Base-by-base conservation (phyloP, 1,140 invertebrate genomes). In the Spodoptera litura region DNA sequence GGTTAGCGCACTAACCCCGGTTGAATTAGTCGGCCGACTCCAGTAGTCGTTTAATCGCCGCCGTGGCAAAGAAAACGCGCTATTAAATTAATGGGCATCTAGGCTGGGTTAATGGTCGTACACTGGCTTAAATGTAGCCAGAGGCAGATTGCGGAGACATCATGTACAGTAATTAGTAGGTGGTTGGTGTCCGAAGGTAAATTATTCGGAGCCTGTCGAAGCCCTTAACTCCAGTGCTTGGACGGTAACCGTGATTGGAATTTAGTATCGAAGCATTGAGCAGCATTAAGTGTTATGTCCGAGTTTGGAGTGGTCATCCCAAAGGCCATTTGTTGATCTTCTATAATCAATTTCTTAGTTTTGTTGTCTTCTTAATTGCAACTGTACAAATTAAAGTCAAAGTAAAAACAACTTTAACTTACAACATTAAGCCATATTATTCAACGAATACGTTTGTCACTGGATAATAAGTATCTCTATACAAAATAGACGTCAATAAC, bases 111-210 rank as follows among this genome's bases (percentile, higher is more conserved):
- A 83, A 81, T 80, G 78, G 81, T 58, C 58, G 73, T 62, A 70
- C 74, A 77, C 78, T 77, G 58, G 78, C 80, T 83, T 84, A 81
- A 10, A 31, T 38, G 75, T 73, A 66, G 72, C 64, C 73, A 58
- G 59, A 81, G 76, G 85, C 82, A 80, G 79, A 88, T 85, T 83
- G 84, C 70, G 72, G 82, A 84, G 85, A 86, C 84, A 85, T 88
- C 84, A 85, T 90, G 83, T 87, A 89, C 87, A 86, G 77, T 87
- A 89, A 90, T 88, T 75, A 75, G 44, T 53, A 52, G 49, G 49
- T 52, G 20, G 20, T 49, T 53, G 27, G 9, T 61, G 58, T 61
- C 51, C 6, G 66, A n/a, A 70, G 66, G 66, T 70, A 53, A 70
- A 70, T 70, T 52, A 53, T 70, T 70, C 49, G 49, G 66, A 2